phyloP scores from a whole-genome alignment of 2,797 vertebrate genomes.

The Enteromius thamalakanensis region DNA sequence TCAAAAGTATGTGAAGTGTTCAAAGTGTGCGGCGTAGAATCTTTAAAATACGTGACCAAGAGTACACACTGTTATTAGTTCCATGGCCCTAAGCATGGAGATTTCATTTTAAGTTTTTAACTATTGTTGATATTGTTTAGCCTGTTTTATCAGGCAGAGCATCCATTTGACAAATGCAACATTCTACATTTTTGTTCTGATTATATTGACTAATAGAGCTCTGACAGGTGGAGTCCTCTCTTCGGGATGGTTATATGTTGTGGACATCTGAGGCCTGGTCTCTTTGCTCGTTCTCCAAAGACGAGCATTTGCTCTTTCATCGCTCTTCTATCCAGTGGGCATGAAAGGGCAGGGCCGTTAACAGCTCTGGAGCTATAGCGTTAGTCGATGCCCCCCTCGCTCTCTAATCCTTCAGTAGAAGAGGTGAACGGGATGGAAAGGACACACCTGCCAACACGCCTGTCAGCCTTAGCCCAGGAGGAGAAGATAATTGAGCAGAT shows the following conservation, averaged over 20 bases:
- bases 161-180: neutral
- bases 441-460: slow-evolving; percentile 77
- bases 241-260: neutral
- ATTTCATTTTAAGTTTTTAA: neutral
- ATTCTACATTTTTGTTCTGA: neutral
- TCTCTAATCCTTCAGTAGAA: slow-evolving; percentile 72
- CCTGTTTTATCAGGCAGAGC: neutral
- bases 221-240: neutral
- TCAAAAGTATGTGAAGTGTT: too few species aligned
- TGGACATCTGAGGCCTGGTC: slow-evolving; percentile 7
- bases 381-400: slow-evolving; percentile 68
- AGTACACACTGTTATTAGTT: too few species aligned
- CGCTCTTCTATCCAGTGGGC: slow-evolving; percentile 59
- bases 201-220: neutral
- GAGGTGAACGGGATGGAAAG: slow-evolving; percentile 72
- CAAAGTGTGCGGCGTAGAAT: too few species aligned
- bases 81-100: too few species aligned
- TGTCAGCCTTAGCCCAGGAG: slow-evolving; percentile 72
- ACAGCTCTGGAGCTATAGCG: slow-evolving; percentile 64
- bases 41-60: too few species aligned
- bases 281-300: slow-evolving; percentile 48
- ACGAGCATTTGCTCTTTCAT: slow-evolving; percentile 51
- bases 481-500: slow-evolving; percentile 75
- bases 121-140: neutral
- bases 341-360: slow-evolving; percentile 71